A percentile compares a stretch with the other conserved stretches of the same genome.
Evolutionary conservation across 1,140 invertebrate genomes (phyloP).

Genomic region (Diachasma alloeum): DNA sequence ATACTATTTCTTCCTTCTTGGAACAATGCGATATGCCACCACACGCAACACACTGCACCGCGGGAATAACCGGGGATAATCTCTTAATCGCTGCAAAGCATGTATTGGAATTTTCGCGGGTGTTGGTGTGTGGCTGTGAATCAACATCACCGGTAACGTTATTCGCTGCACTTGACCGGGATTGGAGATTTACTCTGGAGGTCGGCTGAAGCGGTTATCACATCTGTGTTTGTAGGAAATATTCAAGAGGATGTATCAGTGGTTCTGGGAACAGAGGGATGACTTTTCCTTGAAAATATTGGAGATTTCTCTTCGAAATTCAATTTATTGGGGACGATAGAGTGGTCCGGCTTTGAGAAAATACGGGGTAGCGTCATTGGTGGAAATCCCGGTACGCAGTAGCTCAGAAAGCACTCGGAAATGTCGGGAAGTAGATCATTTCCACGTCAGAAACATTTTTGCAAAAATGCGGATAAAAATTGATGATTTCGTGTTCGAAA

Average conservation of each 20-base stretch:
- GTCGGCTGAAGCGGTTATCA: not conserved
- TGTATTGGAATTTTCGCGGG: not conserved
- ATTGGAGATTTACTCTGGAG: not conserved
- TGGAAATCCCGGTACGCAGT: no score
- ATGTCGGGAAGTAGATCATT: no score
- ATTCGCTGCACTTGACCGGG: constrained; percentile 11
- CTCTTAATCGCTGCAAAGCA: not conserved
- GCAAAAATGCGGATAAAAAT: no score
- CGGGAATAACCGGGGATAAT: not conserved
- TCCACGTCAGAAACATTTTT: no score
- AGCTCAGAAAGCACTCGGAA: no score
- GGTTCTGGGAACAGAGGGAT: not conserved
- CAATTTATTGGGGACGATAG: no score
- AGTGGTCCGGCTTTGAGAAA: no score
- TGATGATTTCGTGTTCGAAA: no score
- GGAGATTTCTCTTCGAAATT: no score
- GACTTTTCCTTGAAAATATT: not conserved
- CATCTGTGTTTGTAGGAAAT: not conserved
- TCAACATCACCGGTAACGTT: not conserved
- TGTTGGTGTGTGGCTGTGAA: not conserved
- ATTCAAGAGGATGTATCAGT: not conserved
- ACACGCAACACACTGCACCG: not conserved
- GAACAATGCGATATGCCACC: not conserved
- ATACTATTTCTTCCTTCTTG: not conserved
- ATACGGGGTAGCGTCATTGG: no score